These are phyloP conservation scores for Allolobophora icterica DNA, from an alignment of 2,888 invertebrate species.

Conservation along the genomic window DNA sequence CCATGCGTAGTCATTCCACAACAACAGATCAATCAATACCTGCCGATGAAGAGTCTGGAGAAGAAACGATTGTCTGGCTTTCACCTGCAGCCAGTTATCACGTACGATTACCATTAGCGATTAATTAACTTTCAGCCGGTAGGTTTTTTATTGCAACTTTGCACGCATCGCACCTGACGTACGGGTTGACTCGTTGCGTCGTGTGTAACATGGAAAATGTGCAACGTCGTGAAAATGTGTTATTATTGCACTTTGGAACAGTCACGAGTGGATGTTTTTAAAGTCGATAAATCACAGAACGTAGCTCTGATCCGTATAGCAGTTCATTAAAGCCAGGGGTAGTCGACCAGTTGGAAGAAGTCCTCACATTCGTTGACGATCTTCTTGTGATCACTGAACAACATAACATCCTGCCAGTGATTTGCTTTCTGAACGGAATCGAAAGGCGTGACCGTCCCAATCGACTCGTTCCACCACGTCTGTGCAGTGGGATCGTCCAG, in stretches of 20 bases:
- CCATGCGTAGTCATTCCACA: neutral
- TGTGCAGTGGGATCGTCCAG: neutral
- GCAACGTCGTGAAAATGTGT: no score
- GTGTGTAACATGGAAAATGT: no score
- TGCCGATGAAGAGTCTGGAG: no score
- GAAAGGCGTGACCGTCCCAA: neutral
- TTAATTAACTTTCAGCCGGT: no score
- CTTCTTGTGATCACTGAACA: conserved; percentile 26
- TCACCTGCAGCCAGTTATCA: no score
- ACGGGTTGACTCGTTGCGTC: no score
- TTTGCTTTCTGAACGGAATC: conserved; percentile 28
- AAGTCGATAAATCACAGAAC: neutral
- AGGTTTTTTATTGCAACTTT: no score
- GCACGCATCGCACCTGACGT: no score
- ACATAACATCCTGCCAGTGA: conserved; percentile 28
- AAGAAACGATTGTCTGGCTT: no score
- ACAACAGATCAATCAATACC: neutral
- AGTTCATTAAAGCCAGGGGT: neutral
- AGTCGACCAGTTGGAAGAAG: conserved; percentile 17
- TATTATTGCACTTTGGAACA: neutral
- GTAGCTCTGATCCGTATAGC: neutral
- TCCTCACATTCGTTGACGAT: conserved; percentile 30
- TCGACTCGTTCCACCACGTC: conserved; percentile 20
- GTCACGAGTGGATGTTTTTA: neutral
- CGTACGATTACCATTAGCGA: no score